These are phyloP conservation scores for Trogon surrucura DNA, from an alignment of 2,113 vertebrate genomes.

Conservation along the genomic window DNA sequence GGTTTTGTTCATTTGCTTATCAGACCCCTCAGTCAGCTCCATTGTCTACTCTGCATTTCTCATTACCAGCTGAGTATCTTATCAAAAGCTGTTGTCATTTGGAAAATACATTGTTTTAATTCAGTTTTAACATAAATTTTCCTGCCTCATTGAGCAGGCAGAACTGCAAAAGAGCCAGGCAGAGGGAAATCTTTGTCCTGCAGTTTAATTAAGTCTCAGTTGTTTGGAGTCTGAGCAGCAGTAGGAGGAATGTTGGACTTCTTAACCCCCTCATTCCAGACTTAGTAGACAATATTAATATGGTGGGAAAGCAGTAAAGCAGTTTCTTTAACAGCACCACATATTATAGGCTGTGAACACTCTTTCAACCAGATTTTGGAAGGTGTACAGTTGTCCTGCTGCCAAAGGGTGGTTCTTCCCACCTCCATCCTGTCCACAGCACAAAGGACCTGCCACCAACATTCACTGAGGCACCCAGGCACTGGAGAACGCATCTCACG, in stretches of 20 bases:
- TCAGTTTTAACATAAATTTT: slow-evolving; percentile 8
- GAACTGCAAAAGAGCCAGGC: not conserved
- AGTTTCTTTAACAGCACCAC: not conserved
- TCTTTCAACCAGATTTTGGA: not conserved
- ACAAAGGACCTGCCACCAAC: accelerated
- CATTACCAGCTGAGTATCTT: slow-evolving; percentile 5
- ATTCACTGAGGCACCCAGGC: not conserved
- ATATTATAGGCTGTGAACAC: not conserved
- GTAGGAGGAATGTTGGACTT: not conserved
- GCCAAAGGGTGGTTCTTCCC: not conserved
- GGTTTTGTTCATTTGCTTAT: slow-evolving; percentile 25
- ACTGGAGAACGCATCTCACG: not conserved
- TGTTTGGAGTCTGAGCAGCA: not conserved
- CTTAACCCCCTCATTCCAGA: not conserved
- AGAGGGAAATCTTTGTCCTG: slow-evolving; percentile 2
- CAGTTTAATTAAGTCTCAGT: slow-evolving; percentile 7
- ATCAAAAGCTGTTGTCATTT: slow-evolving; percentile 11
- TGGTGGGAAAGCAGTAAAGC: not conserved
- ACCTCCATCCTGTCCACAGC: not conserved
- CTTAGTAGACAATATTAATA: not conserved
- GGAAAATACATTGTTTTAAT: slow-evolving; percentile 45
- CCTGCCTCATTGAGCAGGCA: slow-evolving; percentile 4
- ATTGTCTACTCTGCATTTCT: slow-evolving; percentile 21
- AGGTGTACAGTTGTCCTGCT: not conserved
- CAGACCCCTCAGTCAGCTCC: not conserved